These are phyloP conservation scores for Periparus ater DNA, from an alignment of 2,797 vertebrate species.

Conservation along the genomic window DNA sequence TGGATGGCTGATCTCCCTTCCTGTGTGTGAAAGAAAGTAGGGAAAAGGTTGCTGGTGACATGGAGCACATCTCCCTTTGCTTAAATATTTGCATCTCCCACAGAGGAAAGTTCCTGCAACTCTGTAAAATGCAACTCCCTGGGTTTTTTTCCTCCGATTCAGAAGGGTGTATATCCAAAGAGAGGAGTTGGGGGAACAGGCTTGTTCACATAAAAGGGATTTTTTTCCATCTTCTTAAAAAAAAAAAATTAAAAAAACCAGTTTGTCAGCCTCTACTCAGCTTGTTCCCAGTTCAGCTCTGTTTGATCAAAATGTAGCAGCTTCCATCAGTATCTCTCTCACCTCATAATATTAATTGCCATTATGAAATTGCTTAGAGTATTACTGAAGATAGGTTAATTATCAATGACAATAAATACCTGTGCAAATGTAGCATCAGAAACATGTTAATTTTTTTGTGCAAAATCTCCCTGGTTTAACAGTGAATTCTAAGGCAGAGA, in stretches of 20 bases:
- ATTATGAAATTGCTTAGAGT: background rate
- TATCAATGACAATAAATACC: background rate
- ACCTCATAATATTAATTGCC: background rate
- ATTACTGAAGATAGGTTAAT: background rate
- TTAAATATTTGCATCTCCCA: background rate
- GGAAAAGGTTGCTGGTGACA: background rate
- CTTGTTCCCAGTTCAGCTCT: background rate
- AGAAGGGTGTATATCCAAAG: background rate
- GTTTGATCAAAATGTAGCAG: background rate
- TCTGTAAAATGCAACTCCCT: background rate
- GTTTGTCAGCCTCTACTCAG: background rate
- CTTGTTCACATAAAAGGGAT: background rate
- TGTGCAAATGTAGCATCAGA: background rate
- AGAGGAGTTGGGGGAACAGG: rapidly evolving
- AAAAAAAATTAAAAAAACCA: background rate
- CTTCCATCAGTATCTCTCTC: background rate
- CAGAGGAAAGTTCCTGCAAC: background rate
- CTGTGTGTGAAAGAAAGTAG: background rate
- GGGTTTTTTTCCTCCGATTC: rapidly evolving
- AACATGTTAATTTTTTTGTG: background rate
- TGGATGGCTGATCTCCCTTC: background rate
- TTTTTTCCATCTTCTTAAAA: background rate
- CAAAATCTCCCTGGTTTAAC: background rate
- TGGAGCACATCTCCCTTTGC: background rate
- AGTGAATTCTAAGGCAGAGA: background rate